Base-by-base conservation (phyloP, 2,797 vertebrate species). In the Amblyraja radiata region DNA sequence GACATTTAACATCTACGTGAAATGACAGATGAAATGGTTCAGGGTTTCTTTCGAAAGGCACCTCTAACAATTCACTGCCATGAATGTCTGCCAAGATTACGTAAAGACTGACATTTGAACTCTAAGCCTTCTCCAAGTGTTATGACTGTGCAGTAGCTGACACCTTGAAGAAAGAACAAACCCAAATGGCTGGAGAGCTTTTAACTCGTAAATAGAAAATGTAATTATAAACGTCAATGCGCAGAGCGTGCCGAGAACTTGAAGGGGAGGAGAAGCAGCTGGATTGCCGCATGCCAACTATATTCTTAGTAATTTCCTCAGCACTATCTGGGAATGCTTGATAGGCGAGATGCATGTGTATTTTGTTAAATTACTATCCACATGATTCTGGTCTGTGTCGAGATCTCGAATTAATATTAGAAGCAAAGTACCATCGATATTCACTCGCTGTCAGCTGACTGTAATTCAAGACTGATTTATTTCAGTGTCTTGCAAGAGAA, bases 381-480 rank as follows among this genome's bases (percentile, higher is more conserved):
- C 10, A 2, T 81, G 81, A 46, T 61, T 84, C 58, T 28, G 84
- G 61, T 36, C 54, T 36, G 2, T n/a, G 54, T 58, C 46, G 80
- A 4, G 54, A 61, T 14, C 54, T 84, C n/a, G 61, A 63, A 88
- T 32, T 88, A 88, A 88, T 32, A 88, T 88, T 58, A 65, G 28
- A 88, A 65, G 83, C 58, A 63, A 32, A 65, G 46, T 46, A 65
- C 61, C 84, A 8, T 6, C 68, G 61, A 63, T 88, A 88, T 88
- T 88, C 68, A 65, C 28, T 65, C 10, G 4, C 61, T 88, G 61
- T 88, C 84, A 88, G 28, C 14, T 68, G 58, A 65, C 83, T 63
- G 83, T 63, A 86, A 86, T 1, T 1, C 25, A 63, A 86, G 83
- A 63, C 83, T 86, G 84, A 68, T 88, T 65, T 88, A 88, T 88